Evolutionary conservation across 1,140 invertebrate genomes (phyloP), one percentile per base, ranked within the genome.

Genomic region (Drosophila sp.): DNA sequence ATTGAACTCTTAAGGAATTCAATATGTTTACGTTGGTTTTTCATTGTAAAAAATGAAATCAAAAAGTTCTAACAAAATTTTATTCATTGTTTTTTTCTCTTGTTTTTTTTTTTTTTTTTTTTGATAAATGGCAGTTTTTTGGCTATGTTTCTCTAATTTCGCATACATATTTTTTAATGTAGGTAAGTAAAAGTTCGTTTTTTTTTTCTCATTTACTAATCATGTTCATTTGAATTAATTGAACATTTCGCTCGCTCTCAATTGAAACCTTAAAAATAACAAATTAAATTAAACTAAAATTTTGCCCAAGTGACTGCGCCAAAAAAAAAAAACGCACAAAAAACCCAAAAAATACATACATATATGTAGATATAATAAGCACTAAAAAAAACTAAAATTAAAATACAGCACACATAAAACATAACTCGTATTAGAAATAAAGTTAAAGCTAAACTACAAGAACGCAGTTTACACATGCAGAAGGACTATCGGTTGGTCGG

Each of bases 121-220:
- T 84, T 50, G 38, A 90, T 87, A 87, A 90, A 90, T 90, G 85
- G 85, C 85, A 90, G 85, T 90, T 90, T 73, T 85, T 90, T 86
- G 89, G 85, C 86, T 90, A 85, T 70, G 54, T 90, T 69, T 50
- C 29, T 38, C 25, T 27, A 50, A 50, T 50, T 50, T 50, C 23
- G 44, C 44, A 50, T 50, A 27, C 44, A 47, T 47, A 25, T 47
- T 35, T 35, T 8, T 17, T 17, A 17, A 0, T 35, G 0, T 10
- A 35, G 10, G 33, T 35, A 62, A 73, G 66, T 73, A 61, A 70
- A 60, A 72, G 8, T 61, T 60, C 35, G 65, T 38, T 2, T 27
- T 61, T 54, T 56, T 38, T 55, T 66, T 60, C 38, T 55, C 3
- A 3, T 40, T 54, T 38, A 8, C 35, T 11, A 38, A 38, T 38